Evolutionary conservation across 2,888 invertebrate species (phyloP).

Genomic region (Archips xylosteana): DNA sequence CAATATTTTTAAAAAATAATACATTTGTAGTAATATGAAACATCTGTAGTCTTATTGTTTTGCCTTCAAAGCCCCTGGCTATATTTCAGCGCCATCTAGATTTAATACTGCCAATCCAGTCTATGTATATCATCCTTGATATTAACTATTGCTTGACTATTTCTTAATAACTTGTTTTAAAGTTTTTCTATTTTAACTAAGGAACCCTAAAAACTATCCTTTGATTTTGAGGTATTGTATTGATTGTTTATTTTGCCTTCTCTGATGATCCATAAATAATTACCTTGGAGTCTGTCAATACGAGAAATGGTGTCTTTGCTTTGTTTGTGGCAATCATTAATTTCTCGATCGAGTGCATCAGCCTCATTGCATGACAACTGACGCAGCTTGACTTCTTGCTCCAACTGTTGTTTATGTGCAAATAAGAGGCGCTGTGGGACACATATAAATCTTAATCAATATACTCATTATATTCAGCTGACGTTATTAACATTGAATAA

Average conservation of each 20-base stretch:
- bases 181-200: no score
- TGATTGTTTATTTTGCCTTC: not conserved
- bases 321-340: slow-evolving; percentile 77
- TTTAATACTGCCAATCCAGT: no score
- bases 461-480: no score
- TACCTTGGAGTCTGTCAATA: slow-evolving; percentile 73
- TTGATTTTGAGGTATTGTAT: not conserved
- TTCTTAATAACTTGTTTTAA: no score
- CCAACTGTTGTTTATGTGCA: slow-evolving; percentile 89
- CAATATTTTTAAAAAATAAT: no score
- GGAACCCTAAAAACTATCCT: not conserved
- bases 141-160: no score
- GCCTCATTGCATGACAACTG: slow-evolving; percentile 76
- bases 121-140: no score
- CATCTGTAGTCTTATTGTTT: no score
- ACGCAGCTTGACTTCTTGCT: slow-evolving; percentile 88
- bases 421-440: slow-evolving; percentile 86
- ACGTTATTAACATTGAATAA: no score
- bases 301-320: slow-evolving; percentile 73
- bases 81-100: no score
- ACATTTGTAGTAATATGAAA: no score
- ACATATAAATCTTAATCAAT: not conserved
- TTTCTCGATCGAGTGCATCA: slow-evolving; percentile 75
- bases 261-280: not conserved
- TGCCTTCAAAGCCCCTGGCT: no score